Evolutionary conservation across 2,113 vertebrate species (phyloP), one percentile per base, ranked within the genome.

Genomic region (Hymenochirus boettgeri): DNA sequence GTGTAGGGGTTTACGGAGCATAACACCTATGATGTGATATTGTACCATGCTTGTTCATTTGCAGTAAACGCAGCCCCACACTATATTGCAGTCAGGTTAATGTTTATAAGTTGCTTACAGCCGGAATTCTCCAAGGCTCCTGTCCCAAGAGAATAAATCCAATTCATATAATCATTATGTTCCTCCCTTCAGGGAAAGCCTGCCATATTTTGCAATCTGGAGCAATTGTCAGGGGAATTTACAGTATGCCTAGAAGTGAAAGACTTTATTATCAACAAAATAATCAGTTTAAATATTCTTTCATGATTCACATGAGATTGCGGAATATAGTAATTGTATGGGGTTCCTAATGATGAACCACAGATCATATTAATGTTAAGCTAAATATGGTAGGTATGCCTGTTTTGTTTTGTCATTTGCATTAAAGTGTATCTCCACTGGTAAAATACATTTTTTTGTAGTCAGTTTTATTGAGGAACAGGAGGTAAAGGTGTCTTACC

Each of bases 201-300:
- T 57, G 29, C 31, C 29, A 29, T 55, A 29, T 53, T 55, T 55
- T 33, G 26, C 52, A 55, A 55, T 27, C 52, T 55, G 26, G 27
- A 18, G 18, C 8, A 18, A 35, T 33, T 23, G 29, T 57, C 54
- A 13, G 18, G 54, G 54, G 54, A 57, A 57, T 57, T 57, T 35
- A 37, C 33, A 8, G 33, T 13, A 9, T 22, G 31, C 29, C 29
- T 35, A 22, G 29, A 57, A 57, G 19, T 13, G 19, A 35, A 31
- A 23, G 26, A 55, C 53, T 33, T 9, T 19, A 55, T 55, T 48
- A 48, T 48, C 46, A 48, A n/a, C 39, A 21, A 48, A 48, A 48
- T 48, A 48, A 22, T 48, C 46, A 22, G 46, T 23, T 48, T 19
- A 19, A 48, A 48, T 48, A 48, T 22, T 8, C 22, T 22, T 21